phyloP scores from a whole-genome alignment of 2,113 vertebrate genomes.

The Polypterus senegalus region DNA sequence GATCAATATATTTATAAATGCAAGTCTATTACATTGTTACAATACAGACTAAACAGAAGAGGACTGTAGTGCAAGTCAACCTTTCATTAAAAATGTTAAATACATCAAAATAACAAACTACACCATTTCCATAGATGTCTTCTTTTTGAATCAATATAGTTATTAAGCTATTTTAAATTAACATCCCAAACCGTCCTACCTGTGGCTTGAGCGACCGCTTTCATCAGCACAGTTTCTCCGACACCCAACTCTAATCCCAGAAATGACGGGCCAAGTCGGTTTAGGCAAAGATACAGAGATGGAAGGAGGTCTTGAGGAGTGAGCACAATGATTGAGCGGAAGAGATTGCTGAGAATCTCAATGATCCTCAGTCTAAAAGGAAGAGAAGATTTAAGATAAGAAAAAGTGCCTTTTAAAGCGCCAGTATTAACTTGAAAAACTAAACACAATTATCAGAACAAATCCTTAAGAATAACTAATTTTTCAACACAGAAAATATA shows the following conservation, averaged over 20 bases:
- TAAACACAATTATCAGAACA: background rate
- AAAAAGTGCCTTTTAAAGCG: too few species aligned
- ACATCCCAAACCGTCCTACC: slow-evolving; percentile 32
- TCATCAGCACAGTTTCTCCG: slow-evolving; percentile 72
- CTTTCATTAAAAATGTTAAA: too few species aligned
- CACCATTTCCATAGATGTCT: too few species aligned
- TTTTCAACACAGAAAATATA: too few species aligned
- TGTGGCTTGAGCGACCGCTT: slow-evolving; percentile 72
- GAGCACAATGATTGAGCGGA: slow-evolving; percentile 65
- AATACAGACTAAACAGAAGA: too few species aligned
- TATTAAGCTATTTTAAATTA: too few species aligned
- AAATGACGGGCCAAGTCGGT: slow-evolving; percentile 70
- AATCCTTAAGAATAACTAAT: too few species aligned
- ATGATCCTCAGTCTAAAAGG: slow-evolving; percentile 67
- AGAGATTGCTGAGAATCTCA: slow-evolving; percentile 72
- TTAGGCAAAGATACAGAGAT: slow-evolving; percentile 74
- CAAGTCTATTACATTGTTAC: too few species aligned
- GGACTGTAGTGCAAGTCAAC: too few species aligned
- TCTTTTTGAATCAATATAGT: too few species aligned
- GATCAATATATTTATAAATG: too few species aligned
- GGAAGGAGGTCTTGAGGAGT: slow-evolving; percentile 61
- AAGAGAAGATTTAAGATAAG: background rate
- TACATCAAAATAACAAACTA: too few species aligned
- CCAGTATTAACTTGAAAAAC: background rate
- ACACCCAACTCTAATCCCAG: slow-evolving; percentile 70